phyloP scores from a whole-genome alignment of 2,888 invertebrate genomes.

The Volucella zonaria region DNA sequence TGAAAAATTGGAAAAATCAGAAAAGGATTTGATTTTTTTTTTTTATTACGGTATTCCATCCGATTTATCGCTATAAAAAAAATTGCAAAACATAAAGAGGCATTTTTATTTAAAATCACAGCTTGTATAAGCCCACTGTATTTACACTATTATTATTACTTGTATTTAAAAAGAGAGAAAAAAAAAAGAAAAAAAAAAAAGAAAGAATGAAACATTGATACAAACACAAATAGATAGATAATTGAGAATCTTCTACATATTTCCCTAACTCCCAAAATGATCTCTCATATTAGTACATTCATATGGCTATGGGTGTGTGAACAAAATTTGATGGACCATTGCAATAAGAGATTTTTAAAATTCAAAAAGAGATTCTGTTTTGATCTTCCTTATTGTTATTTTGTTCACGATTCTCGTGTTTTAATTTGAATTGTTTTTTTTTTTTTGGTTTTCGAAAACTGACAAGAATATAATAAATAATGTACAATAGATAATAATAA shows the following conservation, averaged over 20 bases:
- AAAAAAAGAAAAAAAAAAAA: not conserved
- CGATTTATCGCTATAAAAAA: no score
- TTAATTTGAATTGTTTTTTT: not conserved
- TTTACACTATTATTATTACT: slow-evolving; percentile 12
- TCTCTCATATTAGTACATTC: slow-evolving; percentile 11
- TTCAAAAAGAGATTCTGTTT: not conserved
- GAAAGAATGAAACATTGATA: not conserved
- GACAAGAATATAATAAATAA: slow-evolving; percentile 16
- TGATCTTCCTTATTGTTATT: slow-evolving; percentile 16
- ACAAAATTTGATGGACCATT: slow-evolving; percentile 44
- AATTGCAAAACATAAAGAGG: no score
- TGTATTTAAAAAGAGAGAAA: not conserved
- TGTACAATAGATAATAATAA: not conserved
- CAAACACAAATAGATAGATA: not conserved
- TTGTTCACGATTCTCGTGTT: not conserved
- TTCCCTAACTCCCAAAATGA: slow-evolving; percentile 24
- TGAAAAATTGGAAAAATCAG: no score
- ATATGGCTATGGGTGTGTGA: slow-evolving; percentile 1
- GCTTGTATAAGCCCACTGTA: slow-evolving; percentile 20
- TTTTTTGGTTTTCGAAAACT: slow-evolving; percentile 25
- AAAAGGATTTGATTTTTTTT: no score
- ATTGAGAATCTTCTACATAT: slow-evolving; percentile 25
- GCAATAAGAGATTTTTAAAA: slow-evolving; percentile 29
- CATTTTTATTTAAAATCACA: no score
- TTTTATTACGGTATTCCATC: no score